Base-by-base conservation (phyloP, 2,797 vertebrate species). In the Heterohyrax brucei region DNA sequence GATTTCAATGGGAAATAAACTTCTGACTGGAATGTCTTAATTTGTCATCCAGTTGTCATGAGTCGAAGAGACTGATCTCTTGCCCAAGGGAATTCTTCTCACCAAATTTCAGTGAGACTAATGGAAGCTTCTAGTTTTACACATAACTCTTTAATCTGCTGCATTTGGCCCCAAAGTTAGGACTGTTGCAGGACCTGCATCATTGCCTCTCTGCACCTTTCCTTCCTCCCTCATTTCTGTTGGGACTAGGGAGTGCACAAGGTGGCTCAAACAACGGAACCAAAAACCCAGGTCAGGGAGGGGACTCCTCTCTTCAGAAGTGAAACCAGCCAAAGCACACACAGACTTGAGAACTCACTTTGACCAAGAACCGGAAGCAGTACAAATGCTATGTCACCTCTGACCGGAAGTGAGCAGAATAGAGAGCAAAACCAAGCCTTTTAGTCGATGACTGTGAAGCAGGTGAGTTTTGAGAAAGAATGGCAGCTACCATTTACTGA, bases 1-100 rank as follows among this genome's bases (percentile, higher is more conserved):
- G 48, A 89, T 97, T 95, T 96, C 90, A 91, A 72, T 84, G 89
- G 77, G 79, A 96, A 95, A 92, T 89, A 94, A 56, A 78, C 48
- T 78, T 95, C 77, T 70, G 73, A 53, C 56, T 64, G 61, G 24
- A 89, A 78, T 50, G 10, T 75, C 28, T 59, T 94, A 73, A 73
- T 95, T 89, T 44, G 26, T 81, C 46, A 80, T 95, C 46, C 26
- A 88, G 53, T 59, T 94, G 84, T 85, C 84, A 77, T 50, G 46
- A 26, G 77, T 66, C 85, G 46, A 93, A 93, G 85, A 94, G n/a
- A 56, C 13, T 61, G 18, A 89, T 73, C 16, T 94, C 61, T 80
- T 87, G 83, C 21, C 22, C 0, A 6, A 90, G 53, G 66, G 30
- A 70, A 79, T 75, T 48, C 13, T 95, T 28, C 59, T 96, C 44